Evolutionary conservation across 2,888 invertebrate genomes (phyloP).

Genomic region (Eupithecia inturbata): DNA sequence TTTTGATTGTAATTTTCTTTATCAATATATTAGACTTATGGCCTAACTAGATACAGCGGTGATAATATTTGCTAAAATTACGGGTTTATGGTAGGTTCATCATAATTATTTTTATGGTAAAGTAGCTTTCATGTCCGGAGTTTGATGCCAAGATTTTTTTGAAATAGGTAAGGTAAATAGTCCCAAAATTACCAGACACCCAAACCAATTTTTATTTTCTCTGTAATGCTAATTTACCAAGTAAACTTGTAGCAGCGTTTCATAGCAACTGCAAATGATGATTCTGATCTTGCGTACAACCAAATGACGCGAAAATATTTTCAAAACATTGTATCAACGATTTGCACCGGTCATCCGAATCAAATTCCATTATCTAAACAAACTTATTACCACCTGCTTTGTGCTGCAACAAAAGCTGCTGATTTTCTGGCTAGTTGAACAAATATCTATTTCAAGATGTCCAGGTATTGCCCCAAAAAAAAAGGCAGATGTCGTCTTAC

Average conservation of each 20-base stretch:
- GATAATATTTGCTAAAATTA: neutral
- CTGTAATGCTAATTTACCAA: too few species aligned
- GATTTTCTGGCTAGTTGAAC: conserved; percentile 83
- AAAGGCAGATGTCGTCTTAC: conserved; percentile 76
- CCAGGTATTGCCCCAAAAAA: conserved; percentile 69
- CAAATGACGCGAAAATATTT: conserved; percentile 10
- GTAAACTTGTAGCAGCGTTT: neutral
- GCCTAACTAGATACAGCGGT: neutral
- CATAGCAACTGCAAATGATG: neutral
- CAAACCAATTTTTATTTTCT: too few species aligned
- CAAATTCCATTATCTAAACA: conserved; percentile 63
- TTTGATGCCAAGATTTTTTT: too few species aligned
- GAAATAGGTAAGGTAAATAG: too few species aligned
- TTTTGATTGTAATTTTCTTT: too few species aligned
- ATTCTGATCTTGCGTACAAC: neutral
- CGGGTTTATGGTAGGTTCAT: neutral
- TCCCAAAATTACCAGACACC: too few species aligned
- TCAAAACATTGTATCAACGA: conserved; percentile 59
- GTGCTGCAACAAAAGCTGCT: conserved; percentile 68
- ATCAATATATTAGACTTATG: too few species aligned
- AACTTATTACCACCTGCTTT: conserved; percentile 66
- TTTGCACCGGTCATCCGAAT: conserved; percentile 51
- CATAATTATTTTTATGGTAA: neutral
- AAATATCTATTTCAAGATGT: conserved; percentile 77
- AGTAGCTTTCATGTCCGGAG: too few species aligned